Conservation (phyloP, 1,140 invertebrate species). For the Asbolus verrucosus region DNA sequence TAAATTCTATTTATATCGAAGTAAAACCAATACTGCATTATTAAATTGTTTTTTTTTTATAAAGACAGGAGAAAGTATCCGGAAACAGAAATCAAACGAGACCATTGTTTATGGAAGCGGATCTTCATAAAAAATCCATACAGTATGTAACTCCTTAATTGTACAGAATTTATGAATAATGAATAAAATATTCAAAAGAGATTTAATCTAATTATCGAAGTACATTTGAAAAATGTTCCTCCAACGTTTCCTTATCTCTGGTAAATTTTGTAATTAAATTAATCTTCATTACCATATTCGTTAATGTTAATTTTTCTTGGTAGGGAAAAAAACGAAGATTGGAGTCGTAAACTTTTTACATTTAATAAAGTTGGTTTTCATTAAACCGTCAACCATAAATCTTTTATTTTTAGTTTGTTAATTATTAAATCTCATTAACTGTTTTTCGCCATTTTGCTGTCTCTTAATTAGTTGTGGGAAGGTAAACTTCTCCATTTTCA, state of each 20-base stretch:
- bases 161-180: conserved; percentile 15
- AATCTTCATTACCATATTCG: conserved; percentile 1
- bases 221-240: conserved; percentile 1
- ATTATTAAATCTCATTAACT: too few species aligned
- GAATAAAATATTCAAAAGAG: conserved; percentile 9
- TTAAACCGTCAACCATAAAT: too few species aligned
- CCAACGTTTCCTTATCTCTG: conserved; percentile 11
- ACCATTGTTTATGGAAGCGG: conserved; percentile 7
- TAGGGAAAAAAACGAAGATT: not conserved
- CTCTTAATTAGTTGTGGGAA: too few species aligned
- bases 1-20: not conserved
- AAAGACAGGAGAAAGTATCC: too few species aligned
- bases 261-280: conserved; percentile 18
- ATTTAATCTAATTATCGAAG: conserved; percentile 28
- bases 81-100: conserved; percentile 2
- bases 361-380: not conserved
- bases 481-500: too few species aligned
- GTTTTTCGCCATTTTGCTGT: too few species aligned
- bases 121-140: not conserved
- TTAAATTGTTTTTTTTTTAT: too few species aligned
- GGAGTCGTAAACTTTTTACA: not conserved
- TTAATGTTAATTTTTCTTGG: not conserved
- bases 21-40: not conserved
- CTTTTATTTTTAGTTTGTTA: too few species aligned
- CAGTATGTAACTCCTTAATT: not conserved